phyloP scores from a whole-genome alignment of 2,113 vertebrate genomes.

The Prunella fulvescens region DNA sequence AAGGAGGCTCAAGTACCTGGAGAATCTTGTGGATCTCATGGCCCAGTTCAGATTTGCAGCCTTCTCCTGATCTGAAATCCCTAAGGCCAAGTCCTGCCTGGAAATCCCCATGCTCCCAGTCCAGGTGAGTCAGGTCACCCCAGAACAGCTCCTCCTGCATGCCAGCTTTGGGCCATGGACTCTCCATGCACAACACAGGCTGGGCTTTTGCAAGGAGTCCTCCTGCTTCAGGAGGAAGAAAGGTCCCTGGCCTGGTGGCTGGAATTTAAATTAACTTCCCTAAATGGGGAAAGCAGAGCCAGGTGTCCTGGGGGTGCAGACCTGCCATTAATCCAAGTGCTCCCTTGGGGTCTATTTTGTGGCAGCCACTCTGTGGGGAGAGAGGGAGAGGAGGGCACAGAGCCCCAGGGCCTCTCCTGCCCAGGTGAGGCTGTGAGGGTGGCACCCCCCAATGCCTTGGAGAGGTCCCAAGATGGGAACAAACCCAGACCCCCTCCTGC shows the following conservation, averaged over 20 bases:
- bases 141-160: background rate
- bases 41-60: background rate
- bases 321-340: background rate
- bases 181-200: background rate
- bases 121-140: background rate
- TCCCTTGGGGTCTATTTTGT: background rate
- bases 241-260: background rate
- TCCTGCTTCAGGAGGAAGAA: background rate
- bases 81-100: background rate
- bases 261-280: constrained; percentile 15
- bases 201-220: background rate
- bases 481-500: background rate
- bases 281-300: constrained; percentile 32
- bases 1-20: background rate
- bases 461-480: background rate
- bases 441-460: background rate
- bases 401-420: background rate
- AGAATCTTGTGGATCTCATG: background rate
- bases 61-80: background rate
- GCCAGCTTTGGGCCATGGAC: background rate
- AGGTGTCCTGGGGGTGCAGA: background rate
- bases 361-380: background rate
- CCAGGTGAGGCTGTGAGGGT: background rate
- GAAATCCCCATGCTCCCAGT: fast-evolving
- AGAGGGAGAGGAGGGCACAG: background rate